Percentiles rank a stretch among this genome's conserved stretches.
These are phyloP conservation scores for Deroplatys truncata DNA, from an alignment of 2,888 invertebrate genomes.

Conservation along the genomic window DNA sequence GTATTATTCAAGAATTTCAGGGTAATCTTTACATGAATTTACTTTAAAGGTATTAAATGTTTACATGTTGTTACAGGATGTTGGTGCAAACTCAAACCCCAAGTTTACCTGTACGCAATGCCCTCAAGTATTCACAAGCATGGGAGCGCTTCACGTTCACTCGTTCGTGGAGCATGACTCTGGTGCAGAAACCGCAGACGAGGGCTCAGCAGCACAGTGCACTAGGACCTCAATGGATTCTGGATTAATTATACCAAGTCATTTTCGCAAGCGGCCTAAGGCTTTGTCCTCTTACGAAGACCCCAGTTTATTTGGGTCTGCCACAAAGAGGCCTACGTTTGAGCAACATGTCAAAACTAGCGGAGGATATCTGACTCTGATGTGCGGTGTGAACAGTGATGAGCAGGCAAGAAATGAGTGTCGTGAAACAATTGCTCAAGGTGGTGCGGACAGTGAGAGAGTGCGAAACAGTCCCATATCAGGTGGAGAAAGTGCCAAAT, in stretches of 20 bases:
- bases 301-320: background rate
- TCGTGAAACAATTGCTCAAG: background rate
- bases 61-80: background rate
- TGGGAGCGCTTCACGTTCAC: slow-evolving; percentile 38
- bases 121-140: slow-evolving; percentile 35
- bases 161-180: slow-evolving; percentile 36
- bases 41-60: too few species aligned
- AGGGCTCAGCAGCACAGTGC: background rate
- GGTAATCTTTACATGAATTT: too few species aligned
- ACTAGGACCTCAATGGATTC: background rate
- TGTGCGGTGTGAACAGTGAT: background rate
- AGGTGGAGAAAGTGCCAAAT: background rate
- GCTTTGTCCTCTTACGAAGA: background rate
- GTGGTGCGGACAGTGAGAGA: background rate
- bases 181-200: background rate
- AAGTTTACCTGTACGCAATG: slow-evolving; percentile 35
- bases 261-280: background rate
- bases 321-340: background rate
- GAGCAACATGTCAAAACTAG: background rate
- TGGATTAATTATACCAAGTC: background rate
- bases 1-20: too few species aligned
- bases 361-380: too few species aligned
- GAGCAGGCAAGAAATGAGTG: too few species aligned
- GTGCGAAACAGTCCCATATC: background rate
- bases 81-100: background rate